These are phyloP conservation scores for Epinephelus moara DNA, from an alignment of 2,113 vertebrate species.

Conservation along the genomic window DNA sequence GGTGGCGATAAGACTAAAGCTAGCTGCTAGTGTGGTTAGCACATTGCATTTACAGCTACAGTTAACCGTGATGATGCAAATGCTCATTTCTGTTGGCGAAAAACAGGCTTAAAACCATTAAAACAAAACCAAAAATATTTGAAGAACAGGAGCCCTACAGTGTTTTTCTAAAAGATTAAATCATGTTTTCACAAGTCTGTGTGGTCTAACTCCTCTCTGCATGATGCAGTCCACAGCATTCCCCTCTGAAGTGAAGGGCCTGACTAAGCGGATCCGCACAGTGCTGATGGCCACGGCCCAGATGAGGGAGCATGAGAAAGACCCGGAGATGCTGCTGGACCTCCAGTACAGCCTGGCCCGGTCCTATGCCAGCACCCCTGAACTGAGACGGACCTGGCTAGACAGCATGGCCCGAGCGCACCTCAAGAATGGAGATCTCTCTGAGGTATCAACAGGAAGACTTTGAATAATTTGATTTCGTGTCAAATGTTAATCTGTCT, in stretches of 20 bases:
- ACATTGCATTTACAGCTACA: too few species aligned
- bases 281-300: slow-evolving; percentile 99
- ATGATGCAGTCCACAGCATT: slow-evolving; percentile 90
- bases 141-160: background rate
- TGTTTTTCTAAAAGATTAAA: background rate
- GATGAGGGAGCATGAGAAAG: slow-evolving; percentile 97
- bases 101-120: too few species aligned
- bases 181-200: background rate
- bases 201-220: background rate
- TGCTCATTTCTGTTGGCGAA: too few species aligned
- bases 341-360: slow-evolving; percentile 97
- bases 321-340: slow-evolving; percentile 97
- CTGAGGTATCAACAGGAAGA: slow-evolving; percentile 87
- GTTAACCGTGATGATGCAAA: too few species aligned
- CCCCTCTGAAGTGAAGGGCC: slow-evolving; percentile 94
- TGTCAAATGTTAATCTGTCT: background rate
- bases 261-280: slow-evolving; percentile 96
- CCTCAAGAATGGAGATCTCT: slow-evolving; percentile 94
- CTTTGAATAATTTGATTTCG: background rate
- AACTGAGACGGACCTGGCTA: slow-evolving; percentile 96
- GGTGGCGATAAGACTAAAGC: too few species aligned
- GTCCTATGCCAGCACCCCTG: slow-evolving; percentile 97
- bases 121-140: background rate
- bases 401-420: slow-evolving; percentile 99
- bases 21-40: too few species aligned